Conservation (phyloP, 2,113 vertebrate species). For the Psephotus haematonotus region DNA sequence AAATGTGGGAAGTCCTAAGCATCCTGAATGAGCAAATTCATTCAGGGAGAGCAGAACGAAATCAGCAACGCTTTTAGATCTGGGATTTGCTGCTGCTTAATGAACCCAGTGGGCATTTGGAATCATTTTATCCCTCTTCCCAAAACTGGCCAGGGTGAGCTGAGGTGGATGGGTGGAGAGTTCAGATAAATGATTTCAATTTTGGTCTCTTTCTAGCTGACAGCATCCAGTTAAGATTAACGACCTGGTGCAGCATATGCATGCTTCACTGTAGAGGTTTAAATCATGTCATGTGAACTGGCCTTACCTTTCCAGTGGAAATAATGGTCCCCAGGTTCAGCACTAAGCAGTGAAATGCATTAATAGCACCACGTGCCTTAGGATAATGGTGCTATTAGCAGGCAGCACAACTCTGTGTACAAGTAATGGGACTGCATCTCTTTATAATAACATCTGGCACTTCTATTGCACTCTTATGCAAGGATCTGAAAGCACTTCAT, state of each 20-base stretch:
- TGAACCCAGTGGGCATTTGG: constrained; percentile 1
- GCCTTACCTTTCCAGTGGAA: constrained; percentile 68
- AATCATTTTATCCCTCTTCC: constrained; percentile 60
- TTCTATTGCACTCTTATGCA: background rate
- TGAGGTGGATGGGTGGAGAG: constrained; percentile 38
- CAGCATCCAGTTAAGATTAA: constrained; percentile 68
- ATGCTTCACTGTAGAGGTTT: constrained; percentile 60
- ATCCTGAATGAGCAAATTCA: background rate
- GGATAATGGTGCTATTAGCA: constrained; percentile 67
- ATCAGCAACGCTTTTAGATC: background rate
- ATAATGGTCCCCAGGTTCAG: constrained; percentile 65
- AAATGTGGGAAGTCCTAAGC: background rate
- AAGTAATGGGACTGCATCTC: constrained; percentile 38
- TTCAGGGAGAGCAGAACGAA: background rate
- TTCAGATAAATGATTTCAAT: constrained; percentile 74
- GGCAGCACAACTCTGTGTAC: constrained; percentile 23
- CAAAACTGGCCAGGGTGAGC: constrained; percentile 28
- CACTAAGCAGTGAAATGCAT: constrained; percentile 53
- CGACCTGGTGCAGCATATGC: constrained; percentile 7
- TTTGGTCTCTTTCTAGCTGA: constrained; percentile 64
- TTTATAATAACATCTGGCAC: constrained; percentile 51
- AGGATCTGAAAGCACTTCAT: constrained; percentile 14
- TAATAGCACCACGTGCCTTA: constrained; percentile 51
- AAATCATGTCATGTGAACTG: constrained; percentile 62
- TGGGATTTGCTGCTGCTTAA: constrained; percentile 29